Evolutionary conservation across 2,888 invertebrate genomes (phyloP).

Genomic region (Mycalesis mineus): DNA sequence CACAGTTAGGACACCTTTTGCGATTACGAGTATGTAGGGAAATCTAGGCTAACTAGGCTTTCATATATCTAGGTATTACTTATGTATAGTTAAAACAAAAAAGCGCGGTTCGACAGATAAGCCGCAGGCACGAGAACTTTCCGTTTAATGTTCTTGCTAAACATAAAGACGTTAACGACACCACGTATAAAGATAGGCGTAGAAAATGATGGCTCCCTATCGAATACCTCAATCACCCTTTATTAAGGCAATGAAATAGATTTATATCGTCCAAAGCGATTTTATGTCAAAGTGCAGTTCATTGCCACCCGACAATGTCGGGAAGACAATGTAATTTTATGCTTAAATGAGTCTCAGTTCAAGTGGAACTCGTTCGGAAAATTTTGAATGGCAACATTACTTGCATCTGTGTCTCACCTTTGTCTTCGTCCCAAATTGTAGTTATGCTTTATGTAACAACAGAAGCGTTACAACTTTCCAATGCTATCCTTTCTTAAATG

Average conservation of each 20-base stretch:
- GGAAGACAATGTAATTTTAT: constrained; percentile 77
- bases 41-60: not conserved
- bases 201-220: constrained; percentile 65
- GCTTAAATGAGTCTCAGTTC: constrained; percentile 70
- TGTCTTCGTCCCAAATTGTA: constrained; percentile 66
- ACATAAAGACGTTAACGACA: constrained; percentile 55
- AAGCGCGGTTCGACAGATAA: constrained; percentile 13
- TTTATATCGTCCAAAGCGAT: constrained; percentile 72
- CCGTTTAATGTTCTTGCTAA: constrained; percentile 34
- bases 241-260: constrained; percentile 75
- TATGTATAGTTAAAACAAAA: constrained; percentile 10
- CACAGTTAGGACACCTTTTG: too few species aligned
- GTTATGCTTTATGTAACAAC: constrained; percentile 72
- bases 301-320: constrained; percentile 74
- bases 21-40: not conserved
- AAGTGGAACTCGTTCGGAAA: constrained; percentile 73
- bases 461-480: constrained; percentile 68
- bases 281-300: constrained; percentile 79
- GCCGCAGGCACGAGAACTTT: constrained; percentile 18
- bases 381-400: constrained; percentile 72
- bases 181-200: constrained; percentile 53
- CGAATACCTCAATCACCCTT: constrained; percentile 68
- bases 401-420: constrained; percentile 59
- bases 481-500: constrained; percentile 34
- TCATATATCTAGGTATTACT: not conserved